A percentile compares a stretch with the other conserved stretches of the same genome.
Evolutionary conservation across 2,888 invertebrate genomes (phyloP).

Genomic region (Hyposoter dolosus): DNA sequence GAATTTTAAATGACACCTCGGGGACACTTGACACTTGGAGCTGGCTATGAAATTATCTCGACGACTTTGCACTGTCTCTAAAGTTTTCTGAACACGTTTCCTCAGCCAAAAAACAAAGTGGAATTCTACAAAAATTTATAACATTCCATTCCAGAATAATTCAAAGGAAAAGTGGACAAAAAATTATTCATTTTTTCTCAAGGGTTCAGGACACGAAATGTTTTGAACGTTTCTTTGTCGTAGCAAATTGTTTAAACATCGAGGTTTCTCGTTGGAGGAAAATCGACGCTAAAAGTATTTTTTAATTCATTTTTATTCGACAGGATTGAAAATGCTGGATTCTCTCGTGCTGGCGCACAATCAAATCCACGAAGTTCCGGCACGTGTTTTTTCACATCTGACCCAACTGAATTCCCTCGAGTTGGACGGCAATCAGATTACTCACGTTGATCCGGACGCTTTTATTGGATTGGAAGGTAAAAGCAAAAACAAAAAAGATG

Average conservation of each 20-base stretch:
- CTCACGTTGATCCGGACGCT: slow-evolving; percentile 92
- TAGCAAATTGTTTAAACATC: not conserved
- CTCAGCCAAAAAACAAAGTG: not conserved
- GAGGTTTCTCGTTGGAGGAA: not conserved
- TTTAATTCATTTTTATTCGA: slow-evolving; percentile 65
- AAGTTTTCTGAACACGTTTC: slow-evolving; percentile 2
- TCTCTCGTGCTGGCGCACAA: slow-evolving; percentile 95
- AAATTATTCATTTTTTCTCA: not conserved
- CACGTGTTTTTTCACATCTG: slow-evolving; percentile 93
- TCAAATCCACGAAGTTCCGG: slow-evolving; percentile 89
- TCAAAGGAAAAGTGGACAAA: not conserved
- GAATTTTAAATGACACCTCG: slow-evolving; percentile 48
- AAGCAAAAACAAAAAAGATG: slow-evolving; percentile 51
- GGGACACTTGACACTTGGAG: slow-evolving; percentile 50
- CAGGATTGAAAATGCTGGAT: slow-evolving; percentile 93
- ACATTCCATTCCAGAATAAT: not conserved
- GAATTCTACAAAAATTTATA: not conserved
- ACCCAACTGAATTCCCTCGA: slow-evolving; percentile 94
- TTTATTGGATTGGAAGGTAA: slow-evolving; percentile 95
- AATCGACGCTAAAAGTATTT: not conserved
- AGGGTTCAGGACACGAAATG: not conserved
- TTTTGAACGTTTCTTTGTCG: not conserved
- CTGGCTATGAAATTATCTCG: slow-evolving; percentile 49
- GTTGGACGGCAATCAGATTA: slow-evolving; percentile 94
- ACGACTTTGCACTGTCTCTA: slow-evolving; percentile 21